Evolutionary conservation across 2,113 vertebrate genomes (phyloP).

Genomic region (Barnardius zonarius): DNA sequence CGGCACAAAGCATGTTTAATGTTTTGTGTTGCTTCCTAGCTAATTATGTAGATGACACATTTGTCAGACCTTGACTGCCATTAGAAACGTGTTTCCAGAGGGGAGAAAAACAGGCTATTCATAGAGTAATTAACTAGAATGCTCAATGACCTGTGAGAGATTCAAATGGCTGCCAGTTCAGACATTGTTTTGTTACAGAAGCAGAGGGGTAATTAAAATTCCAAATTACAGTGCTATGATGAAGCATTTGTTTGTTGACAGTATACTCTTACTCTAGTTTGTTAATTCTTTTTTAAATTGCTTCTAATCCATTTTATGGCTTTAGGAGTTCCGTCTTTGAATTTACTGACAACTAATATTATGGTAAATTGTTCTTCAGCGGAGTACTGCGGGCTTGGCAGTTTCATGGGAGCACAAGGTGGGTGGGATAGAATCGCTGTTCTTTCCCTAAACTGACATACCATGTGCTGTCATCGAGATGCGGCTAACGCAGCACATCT

Average conservation of each 20-base stretch:
- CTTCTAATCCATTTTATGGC: constrained; percentile 88
- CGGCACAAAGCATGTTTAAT: constrained; percentile 93
- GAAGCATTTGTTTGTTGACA: constrained; percentile 89
- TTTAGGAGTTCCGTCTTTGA: constrained; percentile 80
- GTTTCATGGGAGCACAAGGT: constrained; percentile 73
- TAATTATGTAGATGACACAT: constrained; percentile 96
- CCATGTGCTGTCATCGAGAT: constrained; percentile 57
- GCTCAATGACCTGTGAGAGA: constrained; percentile 91
- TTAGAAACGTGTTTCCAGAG: constrained; percentile 89
- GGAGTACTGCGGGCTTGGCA: constrained; percentile 52
- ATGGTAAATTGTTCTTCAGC: constrained; percentile 75
- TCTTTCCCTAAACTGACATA: constrained; percentile 50
- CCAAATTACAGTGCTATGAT: constrained; percentile 86
- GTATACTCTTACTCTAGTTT: constrained; percentile 88
- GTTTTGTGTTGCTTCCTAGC: constrained; percentile 95
- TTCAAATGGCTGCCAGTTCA: constrained; percentile 89
- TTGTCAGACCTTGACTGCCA: constrained; percentile 91
- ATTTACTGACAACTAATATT: constrained; percentile 84
- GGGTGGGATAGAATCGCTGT: constrained; percentile 65
- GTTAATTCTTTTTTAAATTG: constrained; percentile 86
- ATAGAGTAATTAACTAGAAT: constrained; percentile 93
- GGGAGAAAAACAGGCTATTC: constrained; percentile 89
- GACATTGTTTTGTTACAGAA: constrained; percentile 88
- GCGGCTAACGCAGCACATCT: constrained; percentile 45
- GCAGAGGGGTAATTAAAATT: constrained; percentile 89